A percentile compares a stretch with the other conserved stretches of the same genome.
These are phyloP conservation scores for Arenaria interpres DNA, from an alignment of 2,113 vertebrate genomes.

Conservation along the genomic window DNA sequence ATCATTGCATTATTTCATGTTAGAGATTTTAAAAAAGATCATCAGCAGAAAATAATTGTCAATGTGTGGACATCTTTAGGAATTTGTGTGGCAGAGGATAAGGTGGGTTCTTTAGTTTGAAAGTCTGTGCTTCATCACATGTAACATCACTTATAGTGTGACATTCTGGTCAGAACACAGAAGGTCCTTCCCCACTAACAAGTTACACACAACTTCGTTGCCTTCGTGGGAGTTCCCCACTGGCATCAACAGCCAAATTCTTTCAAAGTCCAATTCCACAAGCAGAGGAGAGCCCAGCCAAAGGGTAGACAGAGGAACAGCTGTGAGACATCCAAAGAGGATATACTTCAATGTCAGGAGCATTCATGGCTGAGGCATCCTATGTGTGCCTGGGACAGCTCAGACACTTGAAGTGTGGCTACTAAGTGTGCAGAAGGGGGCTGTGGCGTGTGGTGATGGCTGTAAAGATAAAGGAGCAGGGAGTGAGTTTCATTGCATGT, in stretches of 20 bases:
- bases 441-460: background rate
- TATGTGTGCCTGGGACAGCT: background rate
- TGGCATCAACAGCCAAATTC: conserved; percentile 31
- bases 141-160: background rate
- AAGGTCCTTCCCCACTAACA: background rate
- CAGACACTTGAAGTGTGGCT: background rate
- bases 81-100: background rate
- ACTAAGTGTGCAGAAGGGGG: background rate
- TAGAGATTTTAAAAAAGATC: background rate
- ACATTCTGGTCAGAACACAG: background rate
- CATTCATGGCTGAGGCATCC: background rate
- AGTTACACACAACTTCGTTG: background rate
- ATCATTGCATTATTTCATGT: background rate
- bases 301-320: background rate
- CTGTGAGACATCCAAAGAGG: background rate
- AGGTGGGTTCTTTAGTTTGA: background rate
- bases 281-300: background rate
- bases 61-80: background rate
- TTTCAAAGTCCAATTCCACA: conserved; percentile 8
- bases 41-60: background rate
- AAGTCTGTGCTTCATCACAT: background rate
- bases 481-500: background rate
- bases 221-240: conserved; percentile 12
- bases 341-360: background rate
- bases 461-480: background rate